Base-by-base conservation (phyloP, 2,888 invertebrate species). In the Parasteatoda lunata region DNA sequence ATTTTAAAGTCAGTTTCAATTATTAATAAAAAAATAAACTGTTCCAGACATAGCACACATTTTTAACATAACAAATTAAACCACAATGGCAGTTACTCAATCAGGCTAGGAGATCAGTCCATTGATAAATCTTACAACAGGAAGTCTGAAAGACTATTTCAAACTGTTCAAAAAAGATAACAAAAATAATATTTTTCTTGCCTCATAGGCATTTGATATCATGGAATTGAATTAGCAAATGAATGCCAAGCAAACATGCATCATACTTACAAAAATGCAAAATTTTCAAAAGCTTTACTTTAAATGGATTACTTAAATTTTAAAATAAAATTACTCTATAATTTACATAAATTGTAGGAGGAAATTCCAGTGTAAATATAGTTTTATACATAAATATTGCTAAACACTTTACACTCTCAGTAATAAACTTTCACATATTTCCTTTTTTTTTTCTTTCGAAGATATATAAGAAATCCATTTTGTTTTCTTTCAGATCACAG, bases 401-500 rank as follows among this genome's bases (percentile, higher is more conserved):
- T 6, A 13, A 13, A 59, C n/a, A 7, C 8, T 59, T 59, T 59
- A 59, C n/a, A 3, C 11, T 13, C 9, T 13, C 11, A 59, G 9
- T 13, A 59, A 9, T 13, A 59, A 59, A 59, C n/a, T 59, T 59
- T 59, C 9, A 59, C n/a, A 9, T 13, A 13, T 11, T 13, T 13
- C 9, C 9, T 13, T 59, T n/a, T 59, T n/a, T n/a, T 13, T 59
- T 13, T n/a, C n/a, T 59, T 59, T 59, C 9, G 9, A 9, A 4
- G n/a, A 59, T 13, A 59, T 59, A 59, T 59, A 59, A 59, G 59
- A 59, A 59, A 59, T 59, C 5, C 11, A 13, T 13, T 13, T 59
- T 59, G 30, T 30, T 86, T 80, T 80, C 77, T 71, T 86, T 81
- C 81, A 78, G 84, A 88, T 88, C 88, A 88, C 88, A 88, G 88